Conservation (phyloP, 2,888 invertebrate species). For the Callyntrura sp. region DNA sequence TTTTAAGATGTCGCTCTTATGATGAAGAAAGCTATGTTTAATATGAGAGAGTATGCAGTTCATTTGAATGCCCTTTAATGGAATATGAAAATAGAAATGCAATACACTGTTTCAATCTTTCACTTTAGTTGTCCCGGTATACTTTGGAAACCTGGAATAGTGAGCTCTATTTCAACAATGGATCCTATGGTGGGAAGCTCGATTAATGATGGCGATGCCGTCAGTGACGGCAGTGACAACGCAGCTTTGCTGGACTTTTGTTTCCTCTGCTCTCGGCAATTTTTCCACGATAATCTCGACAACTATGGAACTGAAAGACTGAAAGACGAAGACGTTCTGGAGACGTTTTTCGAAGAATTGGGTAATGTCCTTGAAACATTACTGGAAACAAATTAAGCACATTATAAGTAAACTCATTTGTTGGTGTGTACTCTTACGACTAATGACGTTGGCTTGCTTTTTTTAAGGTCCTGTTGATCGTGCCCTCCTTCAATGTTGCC, state of each 20-base stretch:
- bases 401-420: too few relatives aligned
- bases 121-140: not conserved
- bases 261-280: conserved; percentile 74
- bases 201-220: conserved; percentile 7
- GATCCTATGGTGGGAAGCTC: conserved; percentile 68
- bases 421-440: not conserved
- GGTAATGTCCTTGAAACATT: conserved; percentile 28
- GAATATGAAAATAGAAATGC: not conserved
- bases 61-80: too few relatives aligned
- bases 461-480: conserved; percentile 78
- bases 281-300: conserved; percentile 69
- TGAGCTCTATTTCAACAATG: not conserved
- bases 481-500: conserved; percentile 73
- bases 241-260: conserved; percentile 75
- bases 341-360: conserved; percentile 76
- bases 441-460: not conserved
- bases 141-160: not conserved
- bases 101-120: not conserved
- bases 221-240: conserved; percentile 71
- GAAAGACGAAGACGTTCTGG: conserved; percentile 74
- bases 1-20: too few relatives aligned
- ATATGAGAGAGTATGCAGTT: too few relatives aligned
- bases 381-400: not conserved
- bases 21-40: too few relatives aligned
- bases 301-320: conserved; percentile 60